Evolutionary conservation across 2,113 vertebrate species (phyloP).

Genomic region (Peucedramus taeniatus): DNA sequence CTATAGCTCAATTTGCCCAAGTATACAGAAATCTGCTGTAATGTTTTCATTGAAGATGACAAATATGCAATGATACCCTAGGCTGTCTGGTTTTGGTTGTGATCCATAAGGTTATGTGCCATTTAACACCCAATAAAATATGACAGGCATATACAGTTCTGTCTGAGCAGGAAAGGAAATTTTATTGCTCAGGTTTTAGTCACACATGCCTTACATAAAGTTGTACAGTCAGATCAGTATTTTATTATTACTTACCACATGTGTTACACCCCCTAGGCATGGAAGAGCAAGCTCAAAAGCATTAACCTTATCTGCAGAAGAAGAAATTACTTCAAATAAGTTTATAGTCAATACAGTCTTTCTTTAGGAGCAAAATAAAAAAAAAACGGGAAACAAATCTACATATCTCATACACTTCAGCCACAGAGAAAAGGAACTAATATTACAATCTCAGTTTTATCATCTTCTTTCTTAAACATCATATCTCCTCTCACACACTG

Average conservation of each 20-base stretch:
- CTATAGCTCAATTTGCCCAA: background rate
- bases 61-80: background rate
- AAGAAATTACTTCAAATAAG: background rate
- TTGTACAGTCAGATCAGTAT: slow-evolving; percentile 44
- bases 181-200: slow-evolving; percentile 56
- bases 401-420: background rate
- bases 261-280: background rate
- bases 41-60: background rate
- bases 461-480: background rate
- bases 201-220: slow-evolving; percentile 58
- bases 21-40: background rate
- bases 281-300: background rate
- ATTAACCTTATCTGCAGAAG: background rate
- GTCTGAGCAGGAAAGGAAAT: slow-evolving; percentile 42
- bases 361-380: background rate
- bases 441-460: background rate
- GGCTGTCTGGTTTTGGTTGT: background rate
- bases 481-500: fast-evolving
- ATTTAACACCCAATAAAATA: slow-evolving; percentile 55
- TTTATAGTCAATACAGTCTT: background rate
- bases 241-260: slow-evolving; percentile 51
- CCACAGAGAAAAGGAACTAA: background rate
- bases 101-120: background rate
- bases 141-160: slow-evolving; percentile 35
- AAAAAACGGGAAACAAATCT: background rate